These are phyloP conservation scores for Furcula furcula DNA, from an alignment of 2,888 invertebrate genomes.

Conservation along the genomic window DNA sequence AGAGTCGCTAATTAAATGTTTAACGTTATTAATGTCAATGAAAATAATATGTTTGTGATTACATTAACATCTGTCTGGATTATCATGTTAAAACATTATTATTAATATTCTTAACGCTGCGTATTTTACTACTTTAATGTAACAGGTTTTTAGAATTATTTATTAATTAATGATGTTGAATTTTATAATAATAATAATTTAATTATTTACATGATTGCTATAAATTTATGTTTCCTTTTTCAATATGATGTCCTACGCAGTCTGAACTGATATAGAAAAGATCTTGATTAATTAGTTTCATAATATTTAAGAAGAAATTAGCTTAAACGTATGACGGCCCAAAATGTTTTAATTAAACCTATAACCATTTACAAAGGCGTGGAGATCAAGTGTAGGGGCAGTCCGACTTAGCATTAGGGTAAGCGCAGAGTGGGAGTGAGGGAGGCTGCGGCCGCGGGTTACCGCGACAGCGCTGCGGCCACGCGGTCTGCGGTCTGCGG, in stretches of 20 bases:
- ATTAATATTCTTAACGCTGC: not conserved
- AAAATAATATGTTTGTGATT: constrained; percentile 1
- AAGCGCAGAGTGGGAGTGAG: constrained; percentile 25
- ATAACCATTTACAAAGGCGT: constrained; percentile 30
- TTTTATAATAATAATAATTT: no score
- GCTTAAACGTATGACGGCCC: no score
- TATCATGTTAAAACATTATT: not conserved
- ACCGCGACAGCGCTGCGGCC: constrained; percentile 43
- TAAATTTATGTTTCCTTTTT: no score
- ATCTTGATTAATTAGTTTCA: no score
- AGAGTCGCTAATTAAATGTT: constrained; percentile 1
- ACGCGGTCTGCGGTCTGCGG: constrained; percentile 41
- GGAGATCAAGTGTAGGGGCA: constrained; percentile 40
- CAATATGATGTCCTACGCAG: no score
- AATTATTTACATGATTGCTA: no score
- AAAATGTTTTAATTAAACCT: constrained; percentile 34
- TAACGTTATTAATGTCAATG: constrained; percentile 1
- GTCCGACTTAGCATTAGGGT: constrained; percentile 45
- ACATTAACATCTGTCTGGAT: constrained; percentile 1
- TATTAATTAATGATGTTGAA: no score
- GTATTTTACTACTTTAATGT: not conserved
- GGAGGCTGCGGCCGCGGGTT: constrained; percentile 46
- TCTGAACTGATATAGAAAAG: no score
- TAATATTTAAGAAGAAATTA: no score
- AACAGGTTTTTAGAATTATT: not conserved